A percentile compares a stretch with the other conserved stretches of the same genome.
Evolutionary conservation across 1,140 invertebrate species (phyloP).

Genomic region (Platyscapa corneri): DNA sequence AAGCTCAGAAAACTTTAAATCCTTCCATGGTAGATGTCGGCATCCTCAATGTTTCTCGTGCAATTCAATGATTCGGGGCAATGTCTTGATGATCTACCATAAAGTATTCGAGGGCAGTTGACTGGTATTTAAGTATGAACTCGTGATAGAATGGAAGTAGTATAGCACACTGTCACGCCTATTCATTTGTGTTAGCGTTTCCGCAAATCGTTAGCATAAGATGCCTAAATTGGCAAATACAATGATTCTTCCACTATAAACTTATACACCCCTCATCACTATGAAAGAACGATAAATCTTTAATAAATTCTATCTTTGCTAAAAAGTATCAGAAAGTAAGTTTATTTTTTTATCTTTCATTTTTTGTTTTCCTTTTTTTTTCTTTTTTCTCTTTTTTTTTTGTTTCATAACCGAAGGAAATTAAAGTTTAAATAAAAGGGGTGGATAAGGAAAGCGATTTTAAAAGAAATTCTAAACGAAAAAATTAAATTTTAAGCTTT

Average conservation of each 20-base stretch:
- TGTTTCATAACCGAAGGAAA: background rate
- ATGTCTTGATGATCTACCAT: background rate
- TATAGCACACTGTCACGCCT: background rate
- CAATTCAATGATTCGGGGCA: background rate
- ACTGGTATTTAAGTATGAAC: background rate
- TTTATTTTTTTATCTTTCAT: conserved; percentile 2
- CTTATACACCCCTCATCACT: background rate
- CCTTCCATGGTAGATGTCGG: background rate
- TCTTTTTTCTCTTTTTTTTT: conserved; percentile 1
- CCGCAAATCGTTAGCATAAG: conserved; percentile 5
- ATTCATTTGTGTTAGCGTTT: conserved; percentile 34
- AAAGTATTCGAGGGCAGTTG: conserved; percentile 2
- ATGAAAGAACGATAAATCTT: conserved; percentile 39
- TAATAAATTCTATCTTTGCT: conserved; percentile 50
- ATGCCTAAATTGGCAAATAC: background rate
- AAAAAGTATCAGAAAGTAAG: conserved; percentile 11
- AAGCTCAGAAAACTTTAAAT: background rate
- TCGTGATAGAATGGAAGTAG: background rate
- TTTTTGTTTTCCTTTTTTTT: too few species aligned
- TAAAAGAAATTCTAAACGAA: background rate
- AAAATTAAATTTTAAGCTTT: conserved; percentile 14
- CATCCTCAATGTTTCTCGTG: background rate
- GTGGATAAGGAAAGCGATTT: background rate
- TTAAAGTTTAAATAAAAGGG: background rate
- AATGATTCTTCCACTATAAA: background rate